A percentile compares a stretch with the other conserved stretches of the same genome.
Conservation (phyloP, 2,113 vertebrate species). For the Eira barbara region DNA sequence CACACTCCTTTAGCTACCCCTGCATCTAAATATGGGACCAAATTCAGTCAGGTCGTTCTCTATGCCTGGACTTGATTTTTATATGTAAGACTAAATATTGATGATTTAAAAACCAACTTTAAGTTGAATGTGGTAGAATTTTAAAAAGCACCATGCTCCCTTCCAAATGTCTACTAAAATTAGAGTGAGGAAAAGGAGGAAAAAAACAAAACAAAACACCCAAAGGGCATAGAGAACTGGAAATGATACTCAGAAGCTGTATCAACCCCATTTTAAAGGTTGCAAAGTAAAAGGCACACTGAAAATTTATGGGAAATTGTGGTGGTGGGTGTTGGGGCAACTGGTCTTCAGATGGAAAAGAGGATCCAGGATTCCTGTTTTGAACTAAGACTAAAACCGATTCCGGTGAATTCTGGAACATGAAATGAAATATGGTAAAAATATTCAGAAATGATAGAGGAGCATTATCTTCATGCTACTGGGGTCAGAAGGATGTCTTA, state of each 20-base stretch:
- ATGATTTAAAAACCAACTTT: not conserved
- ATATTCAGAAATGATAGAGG: not conserved
- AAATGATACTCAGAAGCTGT: not conserved
- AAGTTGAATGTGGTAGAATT: not conserved
- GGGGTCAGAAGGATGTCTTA: not conserved
- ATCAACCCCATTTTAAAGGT: not conserved
- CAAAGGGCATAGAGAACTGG: not conserved
- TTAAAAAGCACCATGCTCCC: not conserved
- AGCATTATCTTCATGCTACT: not conserved
- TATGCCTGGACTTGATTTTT: not conserved
- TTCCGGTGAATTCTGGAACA: not conserved
- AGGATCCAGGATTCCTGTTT: not conserved
- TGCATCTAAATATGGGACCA: not conserved
- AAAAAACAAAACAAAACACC: not conserved
- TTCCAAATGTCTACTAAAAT: constrained; percentile 31
- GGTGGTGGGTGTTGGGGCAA: not conserved
- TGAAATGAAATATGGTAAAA: not conserved
- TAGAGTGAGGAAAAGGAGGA: not conserved
- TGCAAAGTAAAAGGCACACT: not conserved
- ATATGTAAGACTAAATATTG: not conserved
- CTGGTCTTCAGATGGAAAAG: not conserved
- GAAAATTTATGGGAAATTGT: not conserved
- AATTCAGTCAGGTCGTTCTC: not conserved
- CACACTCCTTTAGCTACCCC: not conserved
- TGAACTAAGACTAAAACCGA: not conserved